Percentiles rank a stretch among this genome's conserved stretches.
Conservation (phyloP, 2,113 vertebrate species). For the Notothenia rossii region DNA sequence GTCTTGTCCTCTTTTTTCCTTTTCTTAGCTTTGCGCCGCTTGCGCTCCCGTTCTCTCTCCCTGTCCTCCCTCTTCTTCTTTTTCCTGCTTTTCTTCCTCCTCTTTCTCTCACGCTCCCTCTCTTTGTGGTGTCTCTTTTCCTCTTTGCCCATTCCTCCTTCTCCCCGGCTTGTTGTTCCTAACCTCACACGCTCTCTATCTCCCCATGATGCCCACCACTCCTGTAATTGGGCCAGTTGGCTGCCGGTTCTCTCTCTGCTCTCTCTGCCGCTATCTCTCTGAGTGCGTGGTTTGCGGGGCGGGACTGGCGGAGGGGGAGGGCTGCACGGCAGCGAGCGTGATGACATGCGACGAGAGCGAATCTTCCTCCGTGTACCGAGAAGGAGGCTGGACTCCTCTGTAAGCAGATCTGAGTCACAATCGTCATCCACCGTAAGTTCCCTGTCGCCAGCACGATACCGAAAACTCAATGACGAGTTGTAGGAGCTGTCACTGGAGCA, state of each 20-base stretch:
- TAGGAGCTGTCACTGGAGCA: slow-evolving; percentile 80
- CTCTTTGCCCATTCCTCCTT: slow-evolving; percentile 56
- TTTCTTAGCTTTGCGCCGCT: slow-evolving; percentile 84
- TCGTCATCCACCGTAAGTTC: slow-evolving; percentile 72
- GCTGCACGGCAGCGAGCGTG: slow-evolving; percentile 83
- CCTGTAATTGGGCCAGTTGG: slow-evolving; percentile 84
- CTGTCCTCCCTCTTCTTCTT: slow-evolving; percentile 84
- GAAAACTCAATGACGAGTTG: slow-evolving; percentile 83
- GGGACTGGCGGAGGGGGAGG: slow-evolving; percentile 85
- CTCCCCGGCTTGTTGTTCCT: slow-evolving; percentile 29
- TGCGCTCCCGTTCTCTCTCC: slow-evolving; percentile 81
- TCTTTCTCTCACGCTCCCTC: slow-evolving; percentile 80
- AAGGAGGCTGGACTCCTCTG: slow-evolving; percentile 85
- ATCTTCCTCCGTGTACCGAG: slow-evolving; percentile 77
- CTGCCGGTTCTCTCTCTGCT: slow-evolving; percentile 76
- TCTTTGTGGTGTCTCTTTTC: slow-evolving; percentile 83
- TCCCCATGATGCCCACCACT: slow-evolving; percentile 86
- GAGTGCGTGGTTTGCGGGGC: slow-evolving; percentile 82
- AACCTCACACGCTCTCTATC: slow-evolving; percentile 76
- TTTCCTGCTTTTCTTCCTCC: slow-evolving; percentile 83
- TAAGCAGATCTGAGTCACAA: slow-evolving; percentile 82
- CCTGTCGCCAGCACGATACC: slow-evolving; percentile 76
- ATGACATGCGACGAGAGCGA: slow-evolving; percentile 80
- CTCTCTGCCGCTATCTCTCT: slow-evolving; percentile 73
- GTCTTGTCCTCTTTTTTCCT: slow-evolving; percentile 83